Evolutionary conservation across 2,888 invertebrate genomes (phyloP).

Genomic region (Cryptocephalus primarius): DNA sequence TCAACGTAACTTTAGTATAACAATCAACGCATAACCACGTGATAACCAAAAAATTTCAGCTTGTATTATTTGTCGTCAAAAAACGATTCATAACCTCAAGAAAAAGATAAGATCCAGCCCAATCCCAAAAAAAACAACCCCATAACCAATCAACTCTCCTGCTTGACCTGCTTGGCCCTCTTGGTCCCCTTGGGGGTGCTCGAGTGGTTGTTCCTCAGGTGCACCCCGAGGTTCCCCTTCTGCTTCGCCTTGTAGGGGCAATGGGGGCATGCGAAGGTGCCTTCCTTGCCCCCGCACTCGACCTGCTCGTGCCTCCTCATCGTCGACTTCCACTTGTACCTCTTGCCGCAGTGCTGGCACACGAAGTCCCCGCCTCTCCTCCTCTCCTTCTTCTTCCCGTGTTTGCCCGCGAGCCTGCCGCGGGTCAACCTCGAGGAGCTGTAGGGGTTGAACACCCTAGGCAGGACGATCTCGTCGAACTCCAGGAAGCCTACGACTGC

Average conservation of each 20-base stretch:
- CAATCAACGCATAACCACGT: too few species aligned
- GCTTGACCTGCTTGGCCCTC: too few species aligned
- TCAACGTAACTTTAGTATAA: too few species aligned
- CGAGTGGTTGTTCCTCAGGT: constrained; percentile 62
- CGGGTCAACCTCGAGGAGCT: too few species aligned
- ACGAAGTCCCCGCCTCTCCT: constrained; percentile 53
- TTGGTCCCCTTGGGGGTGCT: too few species aligned
- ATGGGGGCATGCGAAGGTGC: constrained; percentile 69
- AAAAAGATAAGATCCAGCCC: too few species aligned
- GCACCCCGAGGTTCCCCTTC: constrained; percentile 71
- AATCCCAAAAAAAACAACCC: too few species aligned
- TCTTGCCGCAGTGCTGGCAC: constrained; percentile 75
- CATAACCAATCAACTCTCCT: too few species aligned
- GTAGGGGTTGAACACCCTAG: constrained; percentile 25
- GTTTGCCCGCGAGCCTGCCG: too few species aligned
- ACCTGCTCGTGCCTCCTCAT: constrained; percentile 61
- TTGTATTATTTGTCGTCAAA: too few species aligned
- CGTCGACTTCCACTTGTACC: constrained; percentile 79
- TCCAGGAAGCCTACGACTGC: constrained; percentile 18
- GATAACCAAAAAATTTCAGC: too few species aligned
- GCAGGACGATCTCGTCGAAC: constrained; percentile 19
- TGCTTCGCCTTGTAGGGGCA: constrained; percentile 76
- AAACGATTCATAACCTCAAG: too few species aligned
- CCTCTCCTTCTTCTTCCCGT: constrained; percentile 8
- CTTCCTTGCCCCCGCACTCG: constrained; percentile 72